These are phyloP conservation scores for Zeuzera pyrina DNA, from an alignment of 2,888 invertebrate genomes.

Conservation along the genomic window DNA sequence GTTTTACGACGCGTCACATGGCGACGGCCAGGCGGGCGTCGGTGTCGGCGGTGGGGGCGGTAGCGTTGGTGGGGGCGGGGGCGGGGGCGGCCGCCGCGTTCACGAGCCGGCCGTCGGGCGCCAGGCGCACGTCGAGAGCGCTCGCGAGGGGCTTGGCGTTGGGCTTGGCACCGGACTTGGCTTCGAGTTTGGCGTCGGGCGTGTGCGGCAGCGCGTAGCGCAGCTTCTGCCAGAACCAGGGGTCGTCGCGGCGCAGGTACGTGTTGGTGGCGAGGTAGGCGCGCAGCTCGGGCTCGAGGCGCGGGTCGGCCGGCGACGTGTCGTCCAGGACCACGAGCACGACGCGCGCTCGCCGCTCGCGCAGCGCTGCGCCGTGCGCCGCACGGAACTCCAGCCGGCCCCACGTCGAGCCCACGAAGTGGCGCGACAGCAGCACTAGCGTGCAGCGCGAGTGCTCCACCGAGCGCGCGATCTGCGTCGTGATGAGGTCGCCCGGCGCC, in stretches of 20 bases:
- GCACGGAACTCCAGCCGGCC: conserved; percentile 78
- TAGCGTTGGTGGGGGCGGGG: too few relatives aligned
- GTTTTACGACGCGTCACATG: too few relatives aligned
- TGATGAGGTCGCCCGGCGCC: conserved; percentile 82
- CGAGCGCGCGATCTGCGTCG: conserved; percentile 80
- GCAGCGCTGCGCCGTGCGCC: conserved; percentile 58
- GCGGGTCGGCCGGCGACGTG: conserved; percentile 69
- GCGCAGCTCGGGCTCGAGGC: conserved; percentile 75
- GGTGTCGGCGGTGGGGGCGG: too few relatives aligned
- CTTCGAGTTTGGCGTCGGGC: neutral
- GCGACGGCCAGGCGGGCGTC: too few relatives aligned
- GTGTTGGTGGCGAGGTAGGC: conserved; percentile 82
- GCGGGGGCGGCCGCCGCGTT: too few relatives aligned
- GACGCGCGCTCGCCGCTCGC: conserved; percentile 75
- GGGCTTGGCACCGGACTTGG: neutral
- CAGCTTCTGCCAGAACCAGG: conserved; percentile 87
- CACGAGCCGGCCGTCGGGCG: too few relatives aligned
- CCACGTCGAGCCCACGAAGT: conserved; percentile 61
- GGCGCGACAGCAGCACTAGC: conserved; percentile 28
- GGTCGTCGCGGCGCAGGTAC: conserved; percentile 86
- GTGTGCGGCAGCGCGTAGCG: conserved; percentile 78
- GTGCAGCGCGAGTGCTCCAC: conserved; percentile 76
- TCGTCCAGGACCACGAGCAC: conserved; percentile 84
- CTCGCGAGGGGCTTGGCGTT: neutral
- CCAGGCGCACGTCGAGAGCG: neutral